Base-by-base conservation (phyloP, 1,140 invertebrate genomes). In the Euwallacea similis region DNA sequence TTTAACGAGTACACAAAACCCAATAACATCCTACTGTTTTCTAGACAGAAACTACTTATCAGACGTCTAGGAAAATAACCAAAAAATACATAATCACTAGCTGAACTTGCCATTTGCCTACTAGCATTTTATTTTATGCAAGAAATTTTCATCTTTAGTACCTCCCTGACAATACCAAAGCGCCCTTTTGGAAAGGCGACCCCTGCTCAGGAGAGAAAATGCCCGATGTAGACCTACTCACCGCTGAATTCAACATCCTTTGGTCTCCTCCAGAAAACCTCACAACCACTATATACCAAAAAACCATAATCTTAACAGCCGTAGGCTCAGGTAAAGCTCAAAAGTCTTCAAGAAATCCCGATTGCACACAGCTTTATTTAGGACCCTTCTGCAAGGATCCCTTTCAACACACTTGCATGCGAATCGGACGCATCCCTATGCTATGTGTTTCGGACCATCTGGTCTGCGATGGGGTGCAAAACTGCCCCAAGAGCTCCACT, bases 381-480 rank as follows among this genome's bases (percentile, higher is more conserved):
- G 77, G 74, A 46, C 71, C 73, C 10, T 65, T 76, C 44, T 81
- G 79, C 66, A 73, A 73, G 55, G 67, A 71, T 43, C 67, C 70
- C 7, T 71, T 71, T 13, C 76, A 79, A 47, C 79, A 81, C 65
- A 75, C 74, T 8, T 81, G 79, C 63, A 77, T 78, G 76, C 71
- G 72, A 8, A 78, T 79, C 21, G 79, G 79, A 7, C 76, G 76
- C 58, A 81, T 84, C 46, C 83, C 84, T 8, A 76, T 84, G 21
- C 72, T 88, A 9, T 88, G 87, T 78, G 84, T 88, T 69, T 86
- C 87, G 3, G 84, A 85, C 60, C 84, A 86, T 72, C 80, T 88
- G 58, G 82, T 86, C 7, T 88, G 87, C 74, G 87, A 88, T 71
- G 87, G 87, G 11, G 83, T 87, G 6, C 78, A 82, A 2, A 86